Conservation (phyloP, 2,113 vertebrate genomes). For the Gasterosteus aculeatus region DNA sequence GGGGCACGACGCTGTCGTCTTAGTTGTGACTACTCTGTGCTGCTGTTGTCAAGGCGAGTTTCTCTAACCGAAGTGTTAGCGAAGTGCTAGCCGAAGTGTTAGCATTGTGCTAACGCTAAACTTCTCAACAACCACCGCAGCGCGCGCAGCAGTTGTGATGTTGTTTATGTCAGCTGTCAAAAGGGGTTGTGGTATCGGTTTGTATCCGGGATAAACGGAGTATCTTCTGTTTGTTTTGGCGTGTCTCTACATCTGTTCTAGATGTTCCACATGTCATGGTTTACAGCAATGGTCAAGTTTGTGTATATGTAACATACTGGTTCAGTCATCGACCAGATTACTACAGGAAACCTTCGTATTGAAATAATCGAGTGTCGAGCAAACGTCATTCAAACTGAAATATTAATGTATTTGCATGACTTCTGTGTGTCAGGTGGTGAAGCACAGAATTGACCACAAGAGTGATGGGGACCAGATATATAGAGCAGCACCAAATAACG, state of each 20-base stretch:
- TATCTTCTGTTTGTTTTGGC: background rate
- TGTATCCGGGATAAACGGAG: background rate
- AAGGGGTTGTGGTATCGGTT: accelerated
- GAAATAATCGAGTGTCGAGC: background rate
- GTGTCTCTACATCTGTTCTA: background rate
- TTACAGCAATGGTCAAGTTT: background rate
- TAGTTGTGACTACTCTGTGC: background rate
- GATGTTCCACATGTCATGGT: background rate
- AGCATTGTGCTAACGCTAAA: slow-evolving; percentile 22
- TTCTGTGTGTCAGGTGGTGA: background rate
- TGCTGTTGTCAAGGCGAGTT: too few species aligned
- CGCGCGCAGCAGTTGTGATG: slow-evolving; percentile 10
- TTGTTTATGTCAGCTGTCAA: slow-evolving; percentile 35
- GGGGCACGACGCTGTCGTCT: background rate
- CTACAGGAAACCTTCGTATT: background rate
- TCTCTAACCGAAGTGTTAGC: background rate
- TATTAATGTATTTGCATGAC: background rate
- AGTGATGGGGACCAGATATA: background rate
- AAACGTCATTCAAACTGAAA: background rate
- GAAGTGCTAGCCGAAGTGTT: background rate
- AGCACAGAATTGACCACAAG: background rate
- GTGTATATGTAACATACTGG: background rate
- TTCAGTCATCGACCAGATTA: background rate
- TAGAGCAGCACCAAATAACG: background rate
- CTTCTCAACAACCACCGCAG: background rate